A percentile compares a stretch with the other conserved stretches of the same genome.
phyloP scores from a whole-genome alignment of 92 coral and sea anemone genomes.

The Virgularia gustaviana region DNA sequence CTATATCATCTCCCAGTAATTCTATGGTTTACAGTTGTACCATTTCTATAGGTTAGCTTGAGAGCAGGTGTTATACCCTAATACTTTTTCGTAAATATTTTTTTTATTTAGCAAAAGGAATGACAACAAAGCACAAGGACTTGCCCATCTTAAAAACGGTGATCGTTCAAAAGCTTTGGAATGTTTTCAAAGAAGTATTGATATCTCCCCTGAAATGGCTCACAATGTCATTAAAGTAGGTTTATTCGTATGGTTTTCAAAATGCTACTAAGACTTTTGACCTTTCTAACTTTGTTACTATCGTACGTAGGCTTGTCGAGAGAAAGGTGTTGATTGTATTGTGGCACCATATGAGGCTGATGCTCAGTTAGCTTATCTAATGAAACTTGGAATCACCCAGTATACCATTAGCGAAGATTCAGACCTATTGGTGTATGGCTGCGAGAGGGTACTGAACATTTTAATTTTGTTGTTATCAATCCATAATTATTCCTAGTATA shows the following conservation, averaged over 20 bases:
- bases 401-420: conserved; percentile 88
- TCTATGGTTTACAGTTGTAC: not conserved
- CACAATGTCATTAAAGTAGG: conserved; percentile 87
- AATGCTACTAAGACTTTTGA: not conserved
- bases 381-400: conserved; percentile 70
- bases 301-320: conserved; percentile 85
- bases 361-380: conserved; percentile 84
- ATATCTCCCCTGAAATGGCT: conserved; percentile 98
- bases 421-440: conserved; percentile 94
- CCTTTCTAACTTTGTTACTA: not conserved
- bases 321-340: conserved; percentile 82
- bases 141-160: conserved; percentile 90
- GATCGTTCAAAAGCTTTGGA: conserved; percentile 80
- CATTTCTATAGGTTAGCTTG: not conserved
- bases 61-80: not conserved
- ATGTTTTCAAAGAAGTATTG: conserved; percentile 92
- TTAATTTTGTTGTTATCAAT: not conserved
- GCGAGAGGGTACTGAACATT: conserved; percentile 89
- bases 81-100: not conserved
- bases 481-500: not conserved
- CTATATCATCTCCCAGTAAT: not conserved
- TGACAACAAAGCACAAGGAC: conserved; percentile 86
- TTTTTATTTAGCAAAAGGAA: conserved; percentile 59
- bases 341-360: conserved; percentile 99
- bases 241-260: not conserved